These are phyloP conservation scores for Eutrigla gurnardus DNA, from an alignment of 2,797 vertebrate species.

Conservation along the genomic window DNA sequence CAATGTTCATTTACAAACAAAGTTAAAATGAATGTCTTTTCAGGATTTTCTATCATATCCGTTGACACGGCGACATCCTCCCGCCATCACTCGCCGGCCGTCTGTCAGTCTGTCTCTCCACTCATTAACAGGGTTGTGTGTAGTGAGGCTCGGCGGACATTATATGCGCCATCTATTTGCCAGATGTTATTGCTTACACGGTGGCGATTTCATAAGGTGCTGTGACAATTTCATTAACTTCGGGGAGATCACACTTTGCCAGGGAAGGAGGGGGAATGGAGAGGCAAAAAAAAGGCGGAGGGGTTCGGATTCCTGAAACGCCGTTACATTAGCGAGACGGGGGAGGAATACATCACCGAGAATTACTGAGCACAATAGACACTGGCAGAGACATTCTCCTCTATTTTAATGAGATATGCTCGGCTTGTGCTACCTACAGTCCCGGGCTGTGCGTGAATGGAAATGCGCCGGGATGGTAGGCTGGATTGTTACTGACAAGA, in stretches of 20 bases:
- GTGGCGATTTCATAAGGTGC: slow-evolving; percentile 83
- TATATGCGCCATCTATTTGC: slow-evolving; percentile 82
- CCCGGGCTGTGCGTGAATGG: slow-evolving; percentile 63
- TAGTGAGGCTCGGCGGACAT: slow-evolving; percentile 79
- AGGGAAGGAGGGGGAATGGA: slow-evolving; percentile 52
- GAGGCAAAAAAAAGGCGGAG: slow-evolving; percentile 35
- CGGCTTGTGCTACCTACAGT: slow-evolving; percentile 46
- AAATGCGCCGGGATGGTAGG: slow-evolving; percentile 43
- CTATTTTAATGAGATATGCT: slow-evolving; percentile 77
- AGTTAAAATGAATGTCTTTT: not conserved
- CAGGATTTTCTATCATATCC: not conserved
- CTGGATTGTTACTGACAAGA: slow-evolving; percentile 61
- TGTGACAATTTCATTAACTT: slow-evolving; percentile 84
- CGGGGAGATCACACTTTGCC: slow-evolving; percentile 69
- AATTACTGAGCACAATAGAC: slow-evolving; percentile 72
- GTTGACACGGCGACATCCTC: not conserved
- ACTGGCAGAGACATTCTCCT: slow-evolving; percentile 53
- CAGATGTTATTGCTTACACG: slow-evolving; percentile 86
- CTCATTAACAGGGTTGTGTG: slow-evolving; percentile 70
- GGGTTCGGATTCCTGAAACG: slow-evolving; percentile 35
- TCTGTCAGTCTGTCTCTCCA: slow-evolving; percentile 48
- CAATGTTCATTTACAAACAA: not conserved
- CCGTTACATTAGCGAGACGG: slow-evolving; percentile 59
- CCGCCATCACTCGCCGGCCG: slow-evolving; percentile 31
- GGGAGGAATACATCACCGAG: slow-evolving; percentile 61